Conservation (phyloP, 2,888 invertebrate species). For the Acronicta leporina region DNA sequence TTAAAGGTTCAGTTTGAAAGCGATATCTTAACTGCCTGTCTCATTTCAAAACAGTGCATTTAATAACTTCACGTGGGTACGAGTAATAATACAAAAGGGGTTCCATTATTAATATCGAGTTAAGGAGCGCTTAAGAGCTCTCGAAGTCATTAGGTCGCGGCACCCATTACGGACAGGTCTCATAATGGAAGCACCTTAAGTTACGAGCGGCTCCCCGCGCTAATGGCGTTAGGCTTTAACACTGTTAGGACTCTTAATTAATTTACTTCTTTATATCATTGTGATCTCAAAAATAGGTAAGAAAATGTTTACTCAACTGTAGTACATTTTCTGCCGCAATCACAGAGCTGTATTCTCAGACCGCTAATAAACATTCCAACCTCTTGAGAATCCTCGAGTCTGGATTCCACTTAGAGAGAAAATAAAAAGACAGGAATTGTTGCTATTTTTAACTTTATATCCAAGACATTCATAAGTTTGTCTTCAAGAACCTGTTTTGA, state of each 20-base stretch:
- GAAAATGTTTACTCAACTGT: constrained; percentile 6
- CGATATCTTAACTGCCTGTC: constrained; percentile 1
- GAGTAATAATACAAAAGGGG: constrained; percentile 64
- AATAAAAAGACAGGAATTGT: constrained; percentile 42
- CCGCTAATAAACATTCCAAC: constrained; percentile 52
- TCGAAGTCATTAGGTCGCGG: constrained; percentile 72
- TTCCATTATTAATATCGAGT: constrained; percentile 75
- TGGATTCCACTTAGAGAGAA: constrained; percentile 39
- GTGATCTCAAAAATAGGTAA: constrained; percentile 15
- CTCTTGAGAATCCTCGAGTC: constrained; percentile 33
- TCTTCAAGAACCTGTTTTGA: constrained; percentile 49
- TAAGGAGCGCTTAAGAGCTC: constrained; percentile 74
- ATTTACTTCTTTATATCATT: constrained; percentile 56
- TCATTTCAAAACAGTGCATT: constrained; percentile 33
- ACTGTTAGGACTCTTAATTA: constrained; percentile 72
- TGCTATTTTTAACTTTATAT: constrained; percentile 50
- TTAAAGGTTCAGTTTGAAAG: constrained; percentile 16
- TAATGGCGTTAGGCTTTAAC: constrained; percentile 72
- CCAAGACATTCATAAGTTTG: constrained; percentile 42
- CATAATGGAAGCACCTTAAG: constrained; percentile 77
- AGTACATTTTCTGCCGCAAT: constrained; percentile 22
- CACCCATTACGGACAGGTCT: constrained; percentile 70
- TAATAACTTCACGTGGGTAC: constrained; percentile 50
- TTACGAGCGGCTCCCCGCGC: constrained; percentile 64
- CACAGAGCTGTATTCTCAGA: constrained; percentile 24